These are phyloP conservation scores for Leptinotarsa texana DNA, from an alignment of 1,140 invertebrate species.

Conservation along the genomic window DNA sequence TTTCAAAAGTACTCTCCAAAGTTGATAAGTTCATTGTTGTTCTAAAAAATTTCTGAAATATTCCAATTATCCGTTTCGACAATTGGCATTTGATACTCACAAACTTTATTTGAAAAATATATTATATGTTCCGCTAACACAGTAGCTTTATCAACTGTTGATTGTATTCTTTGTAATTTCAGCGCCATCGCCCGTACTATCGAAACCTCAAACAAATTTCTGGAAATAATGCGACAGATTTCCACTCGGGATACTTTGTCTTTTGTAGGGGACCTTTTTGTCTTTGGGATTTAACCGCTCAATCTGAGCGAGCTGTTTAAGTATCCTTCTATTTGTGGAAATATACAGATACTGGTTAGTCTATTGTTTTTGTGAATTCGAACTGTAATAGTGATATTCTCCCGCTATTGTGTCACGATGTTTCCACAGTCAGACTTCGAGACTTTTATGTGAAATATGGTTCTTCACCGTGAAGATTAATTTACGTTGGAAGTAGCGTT, in stretches of 20 bases:
- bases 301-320: slow-evolving; percentile 23
- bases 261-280: slow-evolving; percentile 22
- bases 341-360: slow-evolving; percentile 21
- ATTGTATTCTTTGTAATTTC: no score
- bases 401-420: slow-evolving; percentile 8
- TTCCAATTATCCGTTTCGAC: no score
- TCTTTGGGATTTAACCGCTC: slow-evolving; percentile 14
- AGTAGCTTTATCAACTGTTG: no score
- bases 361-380: slow-evolving; percentile 29
- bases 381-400: slow-evolving; percentile 27
- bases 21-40: no score
- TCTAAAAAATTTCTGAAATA: no score
- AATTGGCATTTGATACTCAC: no score
- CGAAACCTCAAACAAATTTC: slow-evolving; percentile 17
- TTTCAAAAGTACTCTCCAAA: no score
- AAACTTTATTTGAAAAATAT: no score
- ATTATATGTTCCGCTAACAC: no score
- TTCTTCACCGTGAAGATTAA: slow-evolving; percentile 9
- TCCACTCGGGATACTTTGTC: slow-evolving; percentile 20
- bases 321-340: slow-evolving; percentile 25
- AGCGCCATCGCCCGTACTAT: slow-evolving; percentile 6
- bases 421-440: neutral
- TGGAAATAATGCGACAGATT: slow-evolving; percentile 23
- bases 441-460: slow-evolving; percentile 4
- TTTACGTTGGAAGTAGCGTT: neutral